Conservation (phyloP, 2,888 invertebrate species). For the Drosophila cognata region DNA sequence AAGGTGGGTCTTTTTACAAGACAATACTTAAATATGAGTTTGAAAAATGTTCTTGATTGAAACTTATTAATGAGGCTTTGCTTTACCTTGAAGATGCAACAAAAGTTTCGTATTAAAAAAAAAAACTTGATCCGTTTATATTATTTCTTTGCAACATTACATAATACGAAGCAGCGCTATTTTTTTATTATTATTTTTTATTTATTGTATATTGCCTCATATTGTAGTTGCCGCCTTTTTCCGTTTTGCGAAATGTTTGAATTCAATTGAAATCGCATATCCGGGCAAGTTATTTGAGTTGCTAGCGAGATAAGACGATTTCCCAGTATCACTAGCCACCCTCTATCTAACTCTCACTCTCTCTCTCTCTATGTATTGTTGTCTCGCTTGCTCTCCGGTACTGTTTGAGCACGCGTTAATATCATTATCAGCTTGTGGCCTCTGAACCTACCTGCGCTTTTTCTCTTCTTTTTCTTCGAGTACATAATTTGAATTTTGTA, state of each 20-base stretch:
- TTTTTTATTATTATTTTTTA: neutral
- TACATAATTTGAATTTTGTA: conserved; percentile 42
- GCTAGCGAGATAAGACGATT: conserved; percentile 41
- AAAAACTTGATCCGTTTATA: neutral
- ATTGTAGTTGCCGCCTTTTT: conserved; percentile 29
- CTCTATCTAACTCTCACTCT: neutral
- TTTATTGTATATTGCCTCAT: neutral
- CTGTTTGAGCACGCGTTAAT: conserved; percentile 34
- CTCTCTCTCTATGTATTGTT: neutral
- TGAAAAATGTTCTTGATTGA: neutral
- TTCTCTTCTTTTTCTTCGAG: conserved; percentile 2
- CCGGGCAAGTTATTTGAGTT: conserved; percentile 41
- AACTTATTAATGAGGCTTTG: neutral
- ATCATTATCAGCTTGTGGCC: conserved; percentile 30
- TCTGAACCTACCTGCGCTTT: conserved; percentile 52
- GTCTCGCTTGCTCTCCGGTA: neutral
- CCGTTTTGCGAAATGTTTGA: conserved; percentile 54
- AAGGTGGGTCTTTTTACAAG: no score
- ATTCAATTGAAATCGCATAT: conserved; percentile 51
- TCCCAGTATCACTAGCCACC: conserved; percentile 25
- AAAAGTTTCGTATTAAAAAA: neutral
- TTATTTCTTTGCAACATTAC: neutral
- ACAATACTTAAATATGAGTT: neutral
- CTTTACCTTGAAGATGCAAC: neutral
- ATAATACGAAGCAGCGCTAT: neutral